Evolutionary conservation across 2,888 invertebrate species (phyloP).

Genomic region (Ornithoptera alexandrae): DNA sequence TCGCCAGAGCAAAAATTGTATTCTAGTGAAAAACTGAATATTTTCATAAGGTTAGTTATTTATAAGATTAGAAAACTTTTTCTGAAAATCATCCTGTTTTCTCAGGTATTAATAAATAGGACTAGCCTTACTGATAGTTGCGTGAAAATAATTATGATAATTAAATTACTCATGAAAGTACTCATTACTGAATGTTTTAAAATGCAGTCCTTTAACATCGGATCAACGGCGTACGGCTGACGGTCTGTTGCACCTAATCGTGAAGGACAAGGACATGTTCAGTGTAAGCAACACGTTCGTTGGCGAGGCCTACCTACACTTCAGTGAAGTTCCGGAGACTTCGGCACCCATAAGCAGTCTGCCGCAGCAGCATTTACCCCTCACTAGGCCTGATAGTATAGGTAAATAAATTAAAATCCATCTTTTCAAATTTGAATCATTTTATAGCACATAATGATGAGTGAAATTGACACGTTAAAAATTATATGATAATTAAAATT

Average conservation of each 20-base stretch:
- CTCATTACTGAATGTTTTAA: neutral
- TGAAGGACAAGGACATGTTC: constrained; percentile 98
- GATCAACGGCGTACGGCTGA: constrained; percentile 85
- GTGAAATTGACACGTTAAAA: neutral
- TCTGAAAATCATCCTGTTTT: too few relatives aligned
- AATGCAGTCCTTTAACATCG: constrained; percentile 82
- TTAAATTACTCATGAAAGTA: neutral
- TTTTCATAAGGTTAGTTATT: too few relatives aligned
- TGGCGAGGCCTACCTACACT: constrained; percentile 94
- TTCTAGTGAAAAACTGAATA: too few relatives aligned
- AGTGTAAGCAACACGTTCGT: constrained; percentile 95
- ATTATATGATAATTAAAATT: too few relatives aligned
- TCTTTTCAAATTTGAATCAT: neutral
- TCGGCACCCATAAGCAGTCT: constrained; percentile 80
- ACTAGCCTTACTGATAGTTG: neutral
- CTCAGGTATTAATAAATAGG: neutral
- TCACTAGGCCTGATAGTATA: constrained; percentile 84
- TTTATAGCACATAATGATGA: neutral
- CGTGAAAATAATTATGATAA: neutral
- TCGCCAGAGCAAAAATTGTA: too few relatives aligned
- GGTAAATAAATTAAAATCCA: constrained; percentile 63
- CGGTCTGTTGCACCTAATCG: constrained; percentile 90
- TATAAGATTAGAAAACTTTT: too few relatives aligned
- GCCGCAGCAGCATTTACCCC: constrained; percentile 86
- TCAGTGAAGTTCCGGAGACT: constrained; percentile 86